A percentile compares a stretch with the other conserved stretches of the same genome.
These are phyloP conservation scores for Scaptomyza montana DNA, from an alignment of 1,140 invertebrate species.

Conservation along the genomic window DNA sequence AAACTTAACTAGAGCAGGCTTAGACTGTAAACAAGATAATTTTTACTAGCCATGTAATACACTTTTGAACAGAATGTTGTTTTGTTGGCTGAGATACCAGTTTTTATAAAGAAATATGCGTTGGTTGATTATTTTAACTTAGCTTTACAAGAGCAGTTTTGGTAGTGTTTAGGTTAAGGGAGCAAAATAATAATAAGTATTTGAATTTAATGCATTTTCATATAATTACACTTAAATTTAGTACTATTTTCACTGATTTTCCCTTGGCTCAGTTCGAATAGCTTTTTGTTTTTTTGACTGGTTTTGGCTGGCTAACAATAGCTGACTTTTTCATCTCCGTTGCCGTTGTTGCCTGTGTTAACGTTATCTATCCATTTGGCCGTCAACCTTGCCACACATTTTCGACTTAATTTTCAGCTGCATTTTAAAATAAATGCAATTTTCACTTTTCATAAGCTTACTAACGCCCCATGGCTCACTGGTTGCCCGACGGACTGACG, in stretches of 20 bases:
- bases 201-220: too few relatives aligned
- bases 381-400: conserved; percentile 38
- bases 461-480: conserved; percentile 54
- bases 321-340: background rate
- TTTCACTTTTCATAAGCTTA: conserved; percentile 71
- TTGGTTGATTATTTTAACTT: too few relatives aligned
- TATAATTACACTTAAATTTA: too few relatives aligned
- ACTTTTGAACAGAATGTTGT: too few relatives aligned
- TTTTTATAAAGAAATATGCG: too few relatives aligned
- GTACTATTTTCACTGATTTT: conserved; percentile 7
- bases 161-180: too few relatives aligned
- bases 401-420: conserved; percentile 64
- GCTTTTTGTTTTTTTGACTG: background rate
- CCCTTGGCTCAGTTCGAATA: background rate
- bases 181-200: too few relatives aligned
- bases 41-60: too few relatives aligned
- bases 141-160: too few relatives aligned
- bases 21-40: too few relatives aligned
- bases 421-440: conserved; percentile 72
- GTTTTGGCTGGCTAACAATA: conserved; percentile 10
- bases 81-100: too few relatives aligned
- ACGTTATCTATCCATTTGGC: background rate
- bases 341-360: background rate
- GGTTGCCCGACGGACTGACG: conserved; percentile 16
- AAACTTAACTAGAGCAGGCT: too few relatives aligned